Percentiles rank a stretch among this genome's conserved stretches.
Conservation (phyloP, 2,888 invertebrate genomes). For the Ceramica pisi region DNA sequence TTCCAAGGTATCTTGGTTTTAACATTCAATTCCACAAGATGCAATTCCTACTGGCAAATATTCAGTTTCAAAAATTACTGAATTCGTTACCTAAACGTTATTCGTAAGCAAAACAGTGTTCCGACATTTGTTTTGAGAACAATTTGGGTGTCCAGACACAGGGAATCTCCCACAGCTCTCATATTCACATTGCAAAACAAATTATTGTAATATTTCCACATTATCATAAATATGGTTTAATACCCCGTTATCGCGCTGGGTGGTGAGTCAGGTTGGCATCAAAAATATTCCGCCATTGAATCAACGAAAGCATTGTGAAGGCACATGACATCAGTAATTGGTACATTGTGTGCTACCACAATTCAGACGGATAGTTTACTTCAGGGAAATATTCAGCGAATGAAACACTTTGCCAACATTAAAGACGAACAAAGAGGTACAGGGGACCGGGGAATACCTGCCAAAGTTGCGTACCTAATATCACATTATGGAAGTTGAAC, state of each 20-base stretch:
- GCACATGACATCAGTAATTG: slow-evolving; percentile 22
- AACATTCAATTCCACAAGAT: background rate
- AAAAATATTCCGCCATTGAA: slow-evolving; percentile 45
- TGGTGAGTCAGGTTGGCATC: slow-evolving; percentile 38
- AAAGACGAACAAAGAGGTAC: background rate
- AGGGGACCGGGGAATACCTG: background rate
- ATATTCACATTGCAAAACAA: slow-evolving; percentile 10
- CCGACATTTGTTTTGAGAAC: slow-evolving; percentile 12
- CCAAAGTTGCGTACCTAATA: background rate
- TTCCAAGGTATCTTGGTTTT: background rate
- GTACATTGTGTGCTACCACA: slow-evolving; percentile 7
- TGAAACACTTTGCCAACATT: background rate
- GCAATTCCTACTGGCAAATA: background rate
- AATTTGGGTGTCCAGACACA: background rate
- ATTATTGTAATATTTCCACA: slow-evolving; percentile 34
- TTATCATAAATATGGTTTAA: slow-evolving; percentile 36
- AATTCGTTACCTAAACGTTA: background rate
- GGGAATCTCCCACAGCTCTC: slow-evolving; percentile 20
- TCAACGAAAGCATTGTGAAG: slow-evolving; percentile 32
- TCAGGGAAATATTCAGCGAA: slow-evolving; percentile 5
- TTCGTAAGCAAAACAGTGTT: background rate
- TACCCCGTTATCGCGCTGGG: slow-evolving; percentile 30
- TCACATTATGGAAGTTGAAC: too few species aligned
- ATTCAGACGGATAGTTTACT: background rate
- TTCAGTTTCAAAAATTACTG: background rate